Evolutionary conservation across 2,113 vertebrate genomes (phyloP).

Genomic region (Dasypus novemcinctus): DNA sequence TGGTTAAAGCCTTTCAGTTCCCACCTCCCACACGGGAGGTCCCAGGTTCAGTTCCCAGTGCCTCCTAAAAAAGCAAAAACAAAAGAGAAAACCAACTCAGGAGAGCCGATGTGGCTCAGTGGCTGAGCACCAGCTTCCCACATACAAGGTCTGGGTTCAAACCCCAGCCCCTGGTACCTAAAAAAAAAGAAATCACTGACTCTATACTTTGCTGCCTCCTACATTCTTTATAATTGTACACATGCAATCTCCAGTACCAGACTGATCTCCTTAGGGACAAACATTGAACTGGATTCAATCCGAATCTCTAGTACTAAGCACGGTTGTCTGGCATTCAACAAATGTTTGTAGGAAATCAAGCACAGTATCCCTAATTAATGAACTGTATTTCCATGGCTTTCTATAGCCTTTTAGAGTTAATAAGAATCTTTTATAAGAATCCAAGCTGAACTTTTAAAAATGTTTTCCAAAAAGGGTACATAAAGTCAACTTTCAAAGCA

Average conservation of each 20-base stretch:
- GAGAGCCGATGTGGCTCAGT: too few relatives aligned
- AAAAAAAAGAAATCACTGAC: background rate
- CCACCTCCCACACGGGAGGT: too few relatives aligned
- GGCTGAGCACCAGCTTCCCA: too few relatives aligned
- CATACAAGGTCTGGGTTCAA: too few relatives aligned
- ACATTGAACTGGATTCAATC: background rate
- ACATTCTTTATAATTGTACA: slow-evolving; percentile 18
- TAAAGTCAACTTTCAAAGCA: slow-evolving; percentile 28
- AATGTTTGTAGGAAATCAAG: background rate
- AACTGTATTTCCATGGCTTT: background rate
- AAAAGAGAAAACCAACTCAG: too few relatives aligned
- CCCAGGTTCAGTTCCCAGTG: too few relatives aligned
- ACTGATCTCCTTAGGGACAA: background rate
- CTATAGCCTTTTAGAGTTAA: background rate
- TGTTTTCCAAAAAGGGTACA: background rate
- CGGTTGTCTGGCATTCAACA: background rate
- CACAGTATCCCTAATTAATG: slow-evolving; percentile 18
- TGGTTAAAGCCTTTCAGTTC: too few relatives aligned
- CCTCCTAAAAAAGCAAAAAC: too few relatives aligned
- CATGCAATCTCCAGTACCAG: background rate
- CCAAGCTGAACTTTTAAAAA: slow-evolving; percentile 8
- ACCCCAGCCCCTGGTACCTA: too few relatives aligned
- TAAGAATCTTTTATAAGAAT: slow-evolving; percentile 23
- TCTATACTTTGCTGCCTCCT: background rate
- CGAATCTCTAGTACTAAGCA: background rate